Percentiles rank a stretch among this genome's conserved stretches.
phyloP scores from a whole-genome alignment of 2,113 vertebrate species.

The Alexandromys fortis region DNA sequence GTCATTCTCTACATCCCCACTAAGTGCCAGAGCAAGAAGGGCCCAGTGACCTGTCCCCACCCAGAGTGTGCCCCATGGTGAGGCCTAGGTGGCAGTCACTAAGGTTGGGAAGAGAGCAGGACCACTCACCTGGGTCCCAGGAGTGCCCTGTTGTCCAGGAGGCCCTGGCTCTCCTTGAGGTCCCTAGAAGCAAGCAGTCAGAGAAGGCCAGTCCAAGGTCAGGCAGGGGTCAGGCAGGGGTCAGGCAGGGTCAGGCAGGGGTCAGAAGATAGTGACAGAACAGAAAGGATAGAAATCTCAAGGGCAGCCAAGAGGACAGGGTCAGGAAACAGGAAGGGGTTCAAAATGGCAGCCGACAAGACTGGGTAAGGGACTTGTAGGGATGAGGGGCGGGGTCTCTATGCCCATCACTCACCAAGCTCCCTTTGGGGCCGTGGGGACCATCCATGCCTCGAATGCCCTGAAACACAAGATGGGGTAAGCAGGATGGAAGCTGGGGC shows the following conservation, averaged over 20 bases:
- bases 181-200: slow-evolving; percentile 79
- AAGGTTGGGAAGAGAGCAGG: neutral
- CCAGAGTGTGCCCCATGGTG: neutral
- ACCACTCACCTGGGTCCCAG: slow-evolving; percentile 86
- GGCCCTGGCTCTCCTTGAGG: slow-evolving; percentile 90
- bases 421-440: slow-evolving; percentile 88
- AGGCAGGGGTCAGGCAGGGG: too few relatives aligned
- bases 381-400: neutral
- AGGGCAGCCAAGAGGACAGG: too few relatives aligned
- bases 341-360: neutral
- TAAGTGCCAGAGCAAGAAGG: neutral
- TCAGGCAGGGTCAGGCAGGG: neutral
- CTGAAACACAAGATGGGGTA: slow-evolving; percentile 78
- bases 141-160: slow-evolving; percentile 87
- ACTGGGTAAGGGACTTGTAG: neutral
- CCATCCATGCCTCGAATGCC: slow-evolving; percentile 89
- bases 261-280: neutral
- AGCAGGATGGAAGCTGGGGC: neutral
- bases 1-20: rapidly evolving
- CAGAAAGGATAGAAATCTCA: neutral
- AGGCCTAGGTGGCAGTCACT: neutral
- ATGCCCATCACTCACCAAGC: slow-evolving; percentile 84
- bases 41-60: neutral
- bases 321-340: neutral
- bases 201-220: neutral